phyloP scores from a whole-genome alignment of 1,140 invertebrate species.

The Hesperophylax magnus region DNA sequence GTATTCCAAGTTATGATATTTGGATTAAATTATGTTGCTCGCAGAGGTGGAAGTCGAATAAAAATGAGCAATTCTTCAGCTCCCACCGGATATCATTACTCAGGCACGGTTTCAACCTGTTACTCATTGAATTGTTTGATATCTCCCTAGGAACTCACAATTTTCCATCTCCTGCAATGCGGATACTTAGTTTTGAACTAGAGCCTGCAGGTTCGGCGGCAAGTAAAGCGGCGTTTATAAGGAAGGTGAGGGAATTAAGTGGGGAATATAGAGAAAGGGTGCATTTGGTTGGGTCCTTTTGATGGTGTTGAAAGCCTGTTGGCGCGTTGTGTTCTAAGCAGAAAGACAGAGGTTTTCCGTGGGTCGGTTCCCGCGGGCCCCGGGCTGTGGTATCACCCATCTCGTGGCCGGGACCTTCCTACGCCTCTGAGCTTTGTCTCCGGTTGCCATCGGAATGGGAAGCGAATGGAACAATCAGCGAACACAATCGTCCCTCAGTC shows the following conservation, averaged over 20 bases:
- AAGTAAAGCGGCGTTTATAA: neutral
- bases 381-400: constrained; percentile 25
- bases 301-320: neutral
- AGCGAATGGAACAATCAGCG: constrained; percentile 30
- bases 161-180: constrained; percentile 32
- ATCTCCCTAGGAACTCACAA: constrained; percentile 25
- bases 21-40: neutral
- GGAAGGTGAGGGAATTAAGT: neutral
- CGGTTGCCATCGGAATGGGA: constrained; percentile 27
- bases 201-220: neutral
- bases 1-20: too few species aligned
- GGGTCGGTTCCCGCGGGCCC: constrained; percentile 29
- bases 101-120: constrained; percentile 25
- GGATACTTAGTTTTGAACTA: neutral
- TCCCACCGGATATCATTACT: constrained; percentile 23
- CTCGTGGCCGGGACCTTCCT: constrained; percentile 33
- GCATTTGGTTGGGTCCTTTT: neutral
- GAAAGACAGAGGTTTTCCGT: neutral
- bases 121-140: constrained; percentile 1
- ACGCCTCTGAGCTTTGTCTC: constrained; percentile 34
- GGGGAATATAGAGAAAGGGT: neutral
- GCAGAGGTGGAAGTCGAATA: neutral
- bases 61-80: constrained; percentile 3
- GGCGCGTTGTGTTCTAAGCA: neutral
- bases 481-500: constrained; percentile 34